phyloP scores from a whole-genome alignment of 1,140 invertebrate species.

The Pteromalus puparum region DNA sequence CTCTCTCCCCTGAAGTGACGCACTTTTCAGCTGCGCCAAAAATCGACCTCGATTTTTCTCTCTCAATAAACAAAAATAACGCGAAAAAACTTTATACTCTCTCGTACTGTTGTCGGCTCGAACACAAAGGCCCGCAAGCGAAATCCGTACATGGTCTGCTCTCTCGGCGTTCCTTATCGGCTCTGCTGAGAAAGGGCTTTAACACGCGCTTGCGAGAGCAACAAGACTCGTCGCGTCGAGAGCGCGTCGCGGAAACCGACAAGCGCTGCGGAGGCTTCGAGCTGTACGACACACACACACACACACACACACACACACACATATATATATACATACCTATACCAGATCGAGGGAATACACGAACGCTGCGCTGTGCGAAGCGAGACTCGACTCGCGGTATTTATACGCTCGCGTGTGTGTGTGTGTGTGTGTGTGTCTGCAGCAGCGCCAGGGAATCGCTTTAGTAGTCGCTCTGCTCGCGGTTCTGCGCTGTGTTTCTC shows the following conservation, averaged over 20 bases:
- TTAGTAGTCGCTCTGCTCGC: not conserved
- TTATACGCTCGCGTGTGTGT: not conserved
- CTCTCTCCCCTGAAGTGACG: not conserved
- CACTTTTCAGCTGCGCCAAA: no score
- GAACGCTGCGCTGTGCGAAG: no score
- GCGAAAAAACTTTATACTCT: no score
- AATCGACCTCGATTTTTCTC: no score
- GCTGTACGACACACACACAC: not conserved
- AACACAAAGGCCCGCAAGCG: not conserved
- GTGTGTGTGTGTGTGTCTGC: not conserved
- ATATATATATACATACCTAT: no score
- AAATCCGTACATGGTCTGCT: conserved; percentile 18
- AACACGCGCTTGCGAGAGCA: conserved; percentile 27
- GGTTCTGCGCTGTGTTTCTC: not conserved
- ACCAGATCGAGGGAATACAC: not conserved
- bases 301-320: not conserved
- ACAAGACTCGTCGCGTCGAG: conserved; percentile 22
- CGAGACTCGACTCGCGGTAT: not conserved
- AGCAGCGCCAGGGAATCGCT: not conserved
- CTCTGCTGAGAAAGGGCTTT: conserved; percentile 3
- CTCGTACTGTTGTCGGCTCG: not conserved
- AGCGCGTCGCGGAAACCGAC: conserved; percentile 6
- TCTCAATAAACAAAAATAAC: no score
- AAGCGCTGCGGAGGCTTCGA: not conserved
- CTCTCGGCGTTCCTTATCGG: conserved; percentile 36